Evolutionary conservation across 2,888 invertebrate genomes (phyloP).

Genomic region (Chrysodeixis includens): DNA sequence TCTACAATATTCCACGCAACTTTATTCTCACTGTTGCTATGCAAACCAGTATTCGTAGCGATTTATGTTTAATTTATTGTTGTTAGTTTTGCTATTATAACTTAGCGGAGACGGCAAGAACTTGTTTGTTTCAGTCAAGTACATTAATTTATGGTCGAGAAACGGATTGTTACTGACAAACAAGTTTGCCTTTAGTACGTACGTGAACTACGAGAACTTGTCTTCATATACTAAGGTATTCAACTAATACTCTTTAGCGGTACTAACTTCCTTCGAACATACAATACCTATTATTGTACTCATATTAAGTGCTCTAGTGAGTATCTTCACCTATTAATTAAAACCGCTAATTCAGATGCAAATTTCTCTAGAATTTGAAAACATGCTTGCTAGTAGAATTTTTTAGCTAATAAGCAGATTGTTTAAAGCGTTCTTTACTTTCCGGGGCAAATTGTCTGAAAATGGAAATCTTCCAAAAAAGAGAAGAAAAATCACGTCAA

Average conservation of each 20-base stretch:
- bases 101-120: conserved; percentile 28
- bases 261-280: background rate
- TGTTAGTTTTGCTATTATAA: conserved; percentile 32
- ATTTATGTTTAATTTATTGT: conserved; percentile 44
- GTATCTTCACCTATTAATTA: background rate
- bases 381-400: too few species aligned
- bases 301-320: too few species aligned
- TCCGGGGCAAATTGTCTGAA: too few species aligned
- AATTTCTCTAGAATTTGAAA: too few species aligned
- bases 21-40: conserved; percentile 43
- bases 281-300: background rate
- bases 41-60: conserved; percentile 26
- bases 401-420: too few species aligned
- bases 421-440: too few species aligned
- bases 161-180: conserved; percentile 17
- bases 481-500: background rate
- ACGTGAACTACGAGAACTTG: background rate
- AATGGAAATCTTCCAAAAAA: too few species aligned
- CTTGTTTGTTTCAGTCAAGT: conserved; percentile 27
- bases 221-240: background rate
- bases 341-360: too few species aligned
- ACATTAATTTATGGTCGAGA: conserved; percentile 11
- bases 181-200: conserved; percentile 1
- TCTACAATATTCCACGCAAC: background rate
- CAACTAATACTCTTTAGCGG: background rate